Evolutionary conservation across 2,113 vertebrate genomes (phyloP).

Genomic region (Guaruba guarouba): DNA sequence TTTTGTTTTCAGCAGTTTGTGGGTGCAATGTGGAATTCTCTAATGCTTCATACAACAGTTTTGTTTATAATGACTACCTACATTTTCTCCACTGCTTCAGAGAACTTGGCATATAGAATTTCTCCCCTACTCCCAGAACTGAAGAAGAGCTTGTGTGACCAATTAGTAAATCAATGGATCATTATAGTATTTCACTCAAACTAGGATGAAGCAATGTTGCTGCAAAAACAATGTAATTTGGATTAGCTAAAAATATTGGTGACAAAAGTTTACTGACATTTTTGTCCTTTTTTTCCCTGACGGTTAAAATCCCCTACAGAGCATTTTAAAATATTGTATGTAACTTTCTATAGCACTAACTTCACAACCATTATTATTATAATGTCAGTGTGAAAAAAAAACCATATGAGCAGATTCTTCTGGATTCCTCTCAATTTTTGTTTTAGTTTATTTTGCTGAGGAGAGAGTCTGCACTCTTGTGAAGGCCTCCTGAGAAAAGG

Average conservation of each 20-base stretch:
- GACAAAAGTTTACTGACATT: neutral
- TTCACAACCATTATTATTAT: neutral
- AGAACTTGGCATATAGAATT: neutral
- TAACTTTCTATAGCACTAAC: neutral
- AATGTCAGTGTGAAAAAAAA: neutral
- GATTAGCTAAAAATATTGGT: neutral
- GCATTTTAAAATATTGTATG: neutral
- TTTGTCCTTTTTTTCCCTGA: neutral
- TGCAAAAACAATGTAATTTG: neutral
- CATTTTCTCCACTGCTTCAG: neutral
- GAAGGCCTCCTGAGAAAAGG: neutral
- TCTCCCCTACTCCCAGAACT: neutral
- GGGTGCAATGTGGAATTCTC: neutral
- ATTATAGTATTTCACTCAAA: neutral
- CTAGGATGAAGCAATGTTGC: neutral
- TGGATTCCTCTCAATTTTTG: neutral
- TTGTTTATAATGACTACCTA: neutral
- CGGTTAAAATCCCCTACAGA: neutral
- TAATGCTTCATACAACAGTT: neutral
- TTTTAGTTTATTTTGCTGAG: neutral
- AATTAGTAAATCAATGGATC: neutral
- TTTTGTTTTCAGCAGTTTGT: neutral
- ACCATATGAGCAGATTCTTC: neutral
- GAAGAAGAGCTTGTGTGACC: neutral
- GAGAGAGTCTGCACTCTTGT: neutral